Base-by-base conservation (phyloP, 2,113 vertebrate species). In the Pangasianodon gigas region DNA sequence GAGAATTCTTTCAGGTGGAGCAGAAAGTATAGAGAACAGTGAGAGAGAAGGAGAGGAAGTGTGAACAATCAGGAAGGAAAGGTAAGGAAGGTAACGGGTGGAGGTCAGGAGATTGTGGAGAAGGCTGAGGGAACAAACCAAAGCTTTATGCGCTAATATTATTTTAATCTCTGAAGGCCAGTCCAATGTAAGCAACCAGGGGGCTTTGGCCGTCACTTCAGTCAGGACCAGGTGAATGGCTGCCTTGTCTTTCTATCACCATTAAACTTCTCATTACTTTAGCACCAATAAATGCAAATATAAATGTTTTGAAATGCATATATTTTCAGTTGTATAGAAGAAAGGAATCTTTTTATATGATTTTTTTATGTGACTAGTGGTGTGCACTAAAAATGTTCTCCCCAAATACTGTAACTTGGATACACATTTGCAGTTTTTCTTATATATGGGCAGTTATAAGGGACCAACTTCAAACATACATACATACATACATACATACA, bases 141-240 rank as follows among this genome's bases (percentile, higher is more conserved):
- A 88, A 92, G 91, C 93, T 95, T 89, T 96, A 93, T 96, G 92
- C 90, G 88, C 91, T 91, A 87, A 95, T 96, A 95, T 96, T 96
- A 95, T 96, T 96, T 93, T 95, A 96, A 96, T 96, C 94, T 95
- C 90, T 90, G 94, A 93, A 93, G 83, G 92, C 89, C 0, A 91
- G 88, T 94, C 96, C 94, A 96, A 95, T 91, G 92, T 95, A 96
- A 96, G 93, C 96, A 96, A 94, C 91, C 92, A 37, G 75, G 93
- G 91, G 93, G 92, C 51, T 95, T 93, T 95, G 93, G 94, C 94
- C 93, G 87, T 94, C 93, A 95, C 95, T 96, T 96, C 95, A 95
- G 94, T 96, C 95, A 93, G 86, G 86, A 87, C 91, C 32, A 8
- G 62, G 89, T 96, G 94, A 96, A 95, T 93, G 93, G 86, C 87